phyloP scores from a whole-genome alignment of 2,888 invertebrate species.

The Drosophila ezoana region DNA sequence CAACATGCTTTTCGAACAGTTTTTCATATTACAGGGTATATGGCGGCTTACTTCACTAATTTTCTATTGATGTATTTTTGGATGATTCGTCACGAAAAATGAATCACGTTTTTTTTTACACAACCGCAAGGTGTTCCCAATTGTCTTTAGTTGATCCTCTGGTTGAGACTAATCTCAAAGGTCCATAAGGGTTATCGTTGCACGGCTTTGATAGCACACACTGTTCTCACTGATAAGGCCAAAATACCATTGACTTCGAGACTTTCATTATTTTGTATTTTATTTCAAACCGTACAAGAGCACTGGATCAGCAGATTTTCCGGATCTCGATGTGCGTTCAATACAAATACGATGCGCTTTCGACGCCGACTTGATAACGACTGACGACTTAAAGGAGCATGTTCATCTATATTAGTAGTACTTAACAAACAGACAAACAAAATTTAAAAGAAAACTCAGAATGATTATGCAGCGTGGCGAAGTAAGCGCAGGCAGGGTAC shows the following conservation, averaged over 20 bases:
- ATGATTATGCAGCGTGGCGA: conserved; percentile 1
- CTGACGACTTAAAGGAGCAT: conserved; percentile 60
- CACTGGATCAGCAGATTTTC: conserved; percentile 15
- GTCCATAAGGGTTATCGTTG: conserved; percentile 43
- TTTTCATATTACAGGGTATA: no score
- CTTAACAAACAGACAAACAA: conserved; percentile 18
- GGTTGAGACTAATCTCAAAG: conserved; percentile 19
- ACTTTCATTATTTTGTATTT: conserved; percentile 9
- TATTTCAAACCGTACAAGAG: conserved; percentile 25
- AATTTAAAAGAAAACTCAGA: conserved; percentile 24
- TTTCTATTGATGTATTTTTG: not conserved
- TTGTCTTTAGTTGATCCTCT: conserved; percentile 1
- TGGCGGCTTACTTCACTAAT: not conserved
- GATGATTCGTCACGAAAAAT: conserved; percentile 3
- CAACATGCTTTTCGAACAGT: no score
- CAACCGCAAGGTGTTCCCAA: conserved; percentile 27
- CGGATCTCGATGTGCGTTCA: conserved; percentile 4
- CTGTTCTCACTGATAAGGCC: conserved; percentile 31
- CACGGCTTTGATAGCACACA: conserved; percentile 19
- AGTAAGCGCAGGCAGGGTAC: conserved; percentile 17
- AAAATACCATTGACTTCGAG: conserved; percentile 12
- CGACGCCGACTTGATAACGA: conserved; percentile 76
- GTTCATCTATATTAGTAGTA: conserved; percentile 40
- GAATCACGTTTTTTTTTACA: conserved; percentile 17
- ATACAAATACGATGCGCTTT: conserved; percentile 50